Evolutionary conservation across 2,888 invertebrate species (phyloP), one percentile per base, ranked within the genome.

Genomic region (Acleris sparsana): DNA sequence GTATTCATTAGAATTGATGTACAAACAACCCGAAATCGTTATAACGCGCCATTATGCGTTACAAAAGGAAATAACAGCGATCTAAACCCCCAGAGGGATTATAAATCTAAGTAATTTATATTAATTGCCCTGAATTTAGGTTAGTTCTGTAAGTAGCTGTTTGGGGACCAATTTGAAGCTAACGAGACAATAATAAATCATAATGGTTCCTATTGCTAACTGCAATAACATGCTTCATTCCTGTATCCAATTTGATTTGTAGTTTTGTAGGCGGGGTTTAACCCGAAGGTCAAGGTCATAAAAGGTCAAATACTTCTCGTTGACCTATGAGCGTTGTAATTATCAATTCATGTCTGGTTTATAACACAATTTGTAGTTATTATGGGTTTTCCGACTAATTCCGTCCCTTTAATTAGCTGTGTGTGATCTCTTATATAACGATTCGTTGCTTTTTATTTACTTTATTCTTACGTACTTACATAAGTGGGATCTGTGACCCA

Each of bases 61-160:
- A 73, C 72, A 71, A 80, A 78, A 80, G 84, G 83, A 84, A 85
- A 85, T 85, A 86, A 86, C 82, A 80, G 82, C 81, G 83, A 87
- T 85, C 83, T 82, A 84, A 82, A 82, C 80, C 80, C 88, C 85
- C 84, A 73, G 83, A 81, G 87, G 88, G 83, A 86, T 84, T 84
- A 84, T 91, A 89, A 88, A 91, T 89, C 84, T 83, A 82, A 82
- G 85, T 89, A 88, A 92, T 91, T 89, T 87, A 89, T 88, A 91
- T 89, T 89, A 89, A 91, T 90, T 87, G 88, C 76, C 77, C 71
- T 70, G 79, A 86, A 89, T 88, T 86, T 83, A 82, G 81, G 84
- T 82, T 87, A 87, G 88, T 89, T 90, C 85, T 83, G 80, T 76
- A 74, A 83, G 83, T 83, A 78, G 81, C 75, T 80, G 85, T 77